Evolutionary conservation across 2,888 invertebrate genomes (phyloP), one percentile per base, ranked within the genome.

Genomic region (Drosophila gaucha): DNA sequence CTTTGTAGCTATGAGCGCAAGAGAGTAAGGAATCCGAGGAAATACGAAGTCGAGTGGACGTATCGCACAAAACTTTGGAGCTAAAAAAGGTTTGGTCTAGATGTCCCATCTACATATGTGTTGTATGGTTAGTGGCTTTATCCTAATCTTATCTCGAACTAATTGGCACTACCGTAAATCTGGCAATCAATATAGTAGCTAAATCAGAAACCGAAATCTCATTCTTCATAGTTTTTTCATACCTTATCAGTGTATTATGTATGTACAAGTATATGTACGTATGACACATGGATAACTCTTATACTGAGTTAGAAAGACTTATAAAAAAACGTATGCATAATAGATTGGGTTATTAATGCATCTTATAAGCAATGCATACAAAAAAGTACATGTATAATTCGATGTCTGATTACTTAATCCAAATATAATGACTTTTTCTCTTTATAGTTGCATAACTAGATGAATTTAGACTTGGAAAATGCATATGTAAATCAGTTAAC

Each of bases 91-190:
- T n/a, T n/a, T n/a, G n/a, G n/a, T n/a, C n/a, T n/a, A n/a, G n/a
- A n/a, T n/a, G n/a, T n/a, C n/a, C n/a, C n/a, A n/a, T n/a, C n/a
- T n/a, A n/a, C n/a, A n/a, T n/a, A n/a, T n/a, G n/a, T n/a, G n/a
- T n/a, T 44, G 30, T 12, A 12, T 12, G 12, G 12, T 28, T 5
- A 54, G 6, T 22, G 12, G 26, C 20, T 47, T 26, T 18, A 14
- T n/a, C 41, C 31, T 64, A 71, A 84, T 80, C 80, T 80, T 52
- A 85, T 85, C 82, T 38, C 9, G 3, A 35, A 73, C 51, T 72
- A 43, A 59, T 72, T 43, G 58, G 33, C 38, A 52, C 44, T 62
- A 62, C 28, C 54, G 24, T 65, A 80, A 83, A 68, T 83, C 68
- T 65, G 59, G 10, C 63, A 47, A 44, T 56, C 57, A 14, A 36